A percentile compares a stretch with the other conserved stretches of the same genome.
phyloP scores from a whole-genome alignment of 2,113 vertebrate species.

The Taxidea taxus region DNA sequence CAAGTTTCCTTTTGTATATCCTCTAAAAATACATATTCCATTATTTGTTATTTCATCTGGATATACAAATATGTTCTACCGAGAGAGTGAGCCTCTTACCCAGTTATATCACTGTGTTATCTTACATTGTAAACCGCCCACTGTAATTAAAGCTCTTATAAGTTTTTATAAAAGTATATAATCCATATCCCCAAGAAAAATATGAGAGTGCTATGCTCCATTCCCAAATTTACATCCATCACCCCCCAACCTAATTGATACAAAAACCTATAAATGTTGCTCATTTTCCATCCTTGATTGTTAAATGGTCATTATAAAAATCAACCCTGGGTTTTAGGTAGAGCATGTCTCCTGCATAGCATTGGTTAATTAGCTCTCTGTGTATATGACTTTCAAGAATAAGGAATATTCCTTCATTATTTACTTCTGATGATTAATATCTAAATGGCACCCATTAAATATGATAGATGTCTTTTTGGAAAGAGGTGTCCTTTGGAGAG shows the following conservation, averaged over 20 bases:
- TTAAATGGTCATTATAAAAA: constrained; percentile 10
- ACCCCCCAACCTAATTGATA: constrained; percentile 12
- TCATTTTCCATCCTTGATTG: not conserved
- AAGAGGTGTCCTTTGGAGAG: not conserved
- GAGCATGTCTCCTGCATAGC: not conserved
- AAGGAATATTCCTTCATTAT: not conserved
- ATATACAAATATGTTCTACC: not conserved
- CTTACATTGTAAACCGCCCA: not conserved
- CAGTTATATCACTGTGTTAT: not conserved
- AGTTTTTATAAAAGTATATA: not conserved
- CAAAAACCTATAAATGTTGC: not conserved
- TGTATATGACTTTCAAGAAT: constrained; percentile 29
- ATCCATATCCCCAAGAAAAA: not conserved
- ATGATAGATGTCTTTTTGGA: not conserved
- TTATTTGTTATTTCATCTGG: not conserved
- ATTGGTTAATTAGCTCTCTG: not conserved
- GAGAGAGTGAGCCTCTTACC: not conserved
- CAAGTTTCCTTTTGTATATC: not conserved
- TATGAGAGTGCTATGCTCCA: not conserved
- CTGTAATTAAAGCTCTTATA: not conserved
- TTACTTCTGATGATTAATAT: constrained; percentile 31
- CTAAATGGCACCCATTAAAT: not conserved
- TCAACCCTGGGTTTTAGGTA: not conserved
- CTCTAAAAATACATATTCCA: not conserved
- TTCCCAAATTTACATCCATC: not conserved